Evolutionary conservation across 2,797 vertebrate species (phyloP).

Genomic region (Silurus aristotelis): DNA sequence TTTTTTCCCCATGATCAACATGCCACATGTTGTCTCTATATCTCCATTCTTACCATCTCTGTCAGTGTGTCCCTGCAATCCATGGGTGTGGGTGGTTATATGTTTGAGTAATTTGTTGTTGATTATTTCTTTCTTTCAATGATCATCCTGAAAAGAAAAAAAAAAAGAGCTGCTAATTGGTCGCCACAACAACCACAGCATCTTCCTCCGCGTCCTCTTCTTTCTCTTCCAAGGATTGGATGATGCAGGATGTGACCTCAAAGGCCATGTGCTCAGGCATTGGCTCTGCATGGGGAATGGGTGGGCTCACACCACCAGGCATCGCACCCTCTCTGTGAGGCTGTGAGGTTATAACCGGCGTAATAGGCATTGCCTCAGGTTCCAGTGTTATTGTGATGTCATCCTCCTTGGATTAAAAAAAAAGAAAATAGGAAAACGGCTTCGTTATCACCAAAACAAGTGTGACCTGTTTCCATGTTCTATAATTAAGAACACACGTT

Average conservation of each 20-base stretch:
- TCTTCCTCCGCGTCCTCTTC: constrained; percentile 74
- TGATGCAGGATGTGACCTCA: constrained; percentile 85
- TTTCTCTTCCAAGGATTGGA: constrained; percentile 87
- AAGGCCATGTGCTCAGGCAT: constrained; percentile 76
- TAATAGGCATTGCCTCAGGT: constrained; percentile 82
- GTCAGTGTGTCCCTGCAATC: constrained; percentile 10
- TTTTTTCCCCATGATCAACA: not conserved
- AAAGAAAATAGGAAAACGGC: not conserved
- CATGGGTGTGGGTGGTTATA: constrained; percentile 57
- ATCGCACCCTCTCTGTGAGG: constrained; percentile 80
- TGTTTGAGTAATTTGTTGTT: constrained; percentile 63
- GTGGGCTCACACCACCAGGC: constrained; percentile 73
- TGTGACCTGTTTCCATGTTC: not conserved
- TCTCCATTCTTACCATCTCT: not conserved
- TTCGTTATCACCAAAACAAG: not conserved
- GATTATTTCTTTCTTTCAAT: constrained; percentile 62
- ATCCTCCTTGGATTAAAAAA: constrained; percentile 70
- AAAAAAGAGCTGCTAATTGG: constrained; percentile 65
- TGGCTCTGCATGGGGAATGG: constrained; percentile 59
- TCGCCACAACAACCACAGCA: constrained; percentile 63
- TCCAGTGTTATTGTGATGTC: constrained; percentile 88
- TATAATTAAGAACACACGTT: not conserved
- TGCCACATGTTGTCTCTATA: not conserved
- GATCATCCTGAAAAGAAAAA: not conserved
- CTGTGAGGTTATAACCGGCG: constrained; percentile 73